phyloP scores from a whole-genome alignment of 2,797 vertebrate genomes.

The Xyrichtys novacula region DNA sequence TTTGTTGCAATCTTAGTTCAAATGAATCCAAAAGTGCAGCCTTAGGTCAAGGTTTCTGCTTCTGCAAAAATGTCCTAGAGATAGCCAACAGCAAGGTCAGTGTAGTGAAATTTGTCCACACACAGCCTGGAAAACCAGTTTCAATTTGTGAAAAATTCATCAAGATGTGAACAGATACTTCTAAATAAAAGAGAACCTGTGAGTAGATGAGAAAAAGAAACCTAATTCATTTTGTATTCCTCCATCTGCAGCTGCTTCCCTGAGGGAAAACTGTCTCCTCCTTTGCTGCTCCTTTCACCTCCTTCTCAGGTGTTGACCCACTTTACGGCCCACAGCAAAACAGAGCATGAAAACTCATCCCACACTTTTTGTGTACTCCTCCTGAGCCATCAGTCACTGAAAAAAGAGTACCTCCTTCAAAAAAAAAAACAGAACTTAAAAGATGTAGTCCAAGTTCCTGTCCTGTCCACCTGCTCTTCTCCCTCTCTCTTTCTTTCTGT shows the following conservation, averaged over 20 bases:
- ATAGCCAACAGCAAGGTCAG: slow-evolving; percentile 19
- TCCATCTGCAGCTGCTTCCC: slow-evolving; percentile 2
- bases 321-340: slow-evolving; percentile 51
- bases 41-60: not conserved
- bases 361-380: slow-evolving; percentile 12
- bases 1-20: not conserved
- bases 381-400: not conserved
- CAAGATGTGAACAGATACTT: slow-evolving; percentile 10
- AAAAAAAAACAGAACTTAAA: not conserved
- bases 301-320: slow-evolving; percentile 71
- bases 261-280: slow-evolving; percentile 38
- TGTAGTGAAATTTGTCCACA: slow-evolving; percentile 16
- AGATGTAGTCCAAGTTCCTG: slow-evolving; percentile 28
- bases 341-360: slow-evolving; percentile 33
- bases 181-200: slow-evolving; percentile 2
- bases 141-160: not conserved
- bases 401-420: not conserved
- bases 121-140: slow-evolving; percentile 61
- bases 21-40: not conserved
- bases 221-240: slow-evolving; percentile 3
- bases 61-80: not conserved
- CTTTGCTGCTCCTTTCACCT: slow-evolving; percentile 56
- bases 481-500: slow-evolving; percentile 16
- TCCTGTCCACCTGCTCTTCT: slow-evolving; percentile 47
- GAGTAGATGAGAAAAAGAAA: not conserved